Evolutionary conservation across 2,113 vertebrate species (phyloP).

Genomic region (Setophaga coronata): DNA sequence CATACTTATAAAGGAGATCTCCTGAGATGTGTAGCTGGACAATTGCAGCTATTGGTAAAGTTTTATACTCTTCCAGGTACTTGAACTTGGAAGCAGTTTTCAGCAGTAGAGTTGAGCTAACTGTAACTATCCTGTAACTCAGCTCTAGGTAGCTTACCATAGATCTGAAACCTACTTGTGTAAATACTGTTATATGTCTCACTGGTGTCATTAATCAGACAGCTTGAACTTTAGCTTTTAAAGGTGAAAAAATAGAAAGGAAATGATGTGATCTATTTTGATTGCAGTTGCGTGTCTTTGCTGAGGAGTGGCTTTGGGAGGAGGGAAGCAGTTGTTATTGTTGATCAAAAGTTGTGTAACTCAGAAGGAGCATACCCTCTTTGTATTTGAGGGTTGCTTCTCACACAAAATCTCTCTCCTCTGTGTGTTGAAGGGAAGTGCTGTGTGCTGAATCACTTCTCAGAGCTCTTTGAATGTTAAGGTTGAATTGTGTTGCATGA

Average conservation of each 20-base stretch:
- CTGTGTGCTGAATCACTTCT: constrained; percentile 27
- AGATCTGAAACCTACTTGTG: neutral
- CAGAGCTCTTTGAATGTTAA: neutral
- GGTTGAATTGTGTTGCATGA: constrained; percentile 18
- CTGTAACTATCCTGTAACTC: neutral
- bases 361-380: neutral
- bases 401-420: neutral
- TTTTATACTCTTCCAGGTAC: neutral
- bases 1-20: neutral
- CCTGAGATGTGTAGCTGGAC: neutral
- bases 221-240: constrained; percentile 15
- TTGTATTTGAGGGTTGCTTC: neutral
- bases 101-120: neutral
- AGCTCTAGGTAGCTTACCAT: neutral
- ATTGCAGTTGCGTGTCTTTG: constrained; percentile 21
- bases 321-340: constrained; percentile 36
- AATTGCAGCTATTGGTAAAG: neutral
- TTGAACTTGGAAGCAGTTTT: neutral
- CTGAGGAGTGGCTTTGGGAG: constrained; percentile 19
- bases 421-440: neutral
- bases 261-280: neutral
- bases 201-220: neutral
- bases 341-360: constrained; percentile 9
- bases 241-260: neutral
- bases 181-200: neutral